A percentile compares a stretch with the other conserved stretches of the same genome.
These are phyloP conservation scores for Xiphorhynchus elegans DNA, from an alignment of 2,113 vertebrate genomes.

Conservation along the genomic window DNA sequence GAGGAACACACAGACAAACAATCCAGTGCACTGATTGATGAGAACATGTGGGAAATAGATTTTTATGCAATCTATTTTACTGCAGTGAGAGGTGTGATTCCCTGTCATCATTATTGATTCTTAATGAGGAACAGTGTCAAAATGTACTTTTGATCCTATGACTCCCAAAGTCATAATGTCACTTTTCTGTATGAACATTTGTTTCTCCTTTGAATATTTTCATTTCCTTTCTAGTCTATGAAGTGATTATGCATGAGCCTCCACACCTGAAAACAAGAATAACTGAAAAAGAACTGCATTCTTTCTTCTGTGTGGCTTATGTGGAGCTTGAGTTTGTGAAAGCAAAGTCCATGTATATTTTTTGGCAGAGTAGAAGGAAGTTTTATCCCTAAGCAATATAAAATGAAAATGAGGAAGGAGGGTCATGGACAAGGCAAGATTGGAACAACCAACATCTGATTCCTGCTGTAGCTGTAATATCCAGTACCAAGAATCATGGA, in stretches of 20 bases:
- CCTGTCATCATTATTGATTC: neutral
- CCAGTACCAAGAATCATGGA: accelerated
- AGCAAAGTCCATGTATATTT: neutral
- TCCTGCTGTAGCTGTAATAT: neutral
- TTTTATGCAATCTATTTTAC: neutral
- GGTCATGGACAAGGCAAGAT: neutral
- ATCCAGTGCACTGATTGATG: neutral
- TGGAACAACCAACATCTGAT: accelerated
- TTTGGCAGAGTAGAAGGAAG: neutral
- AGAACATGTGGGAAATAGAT: neutral
- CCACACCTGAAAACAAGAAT: neutral
- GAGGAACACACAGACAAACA: neutral
- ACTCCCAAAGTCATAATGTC: neutral
- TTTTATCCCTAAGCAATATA: neutral
- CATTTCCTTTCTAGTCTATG: neutral
- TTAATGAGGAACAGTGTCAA: neutral
- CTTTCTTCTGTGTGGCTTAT: neutral
- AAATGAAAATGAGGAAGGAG: neutral
- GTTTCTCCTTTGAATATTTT: neutral
- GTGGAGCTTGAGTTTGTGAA: neutral
- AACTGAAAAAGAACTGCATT: neutral
- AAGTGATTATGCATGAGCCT: neutral
- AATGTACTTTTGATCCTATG: neutral
- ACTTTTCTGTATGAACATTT: neutral
- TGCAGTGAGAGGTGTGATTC: neutral